Conservation (phyloP, 2,113 vertebrate species). For the Sebastes schlegelii region DNA sequence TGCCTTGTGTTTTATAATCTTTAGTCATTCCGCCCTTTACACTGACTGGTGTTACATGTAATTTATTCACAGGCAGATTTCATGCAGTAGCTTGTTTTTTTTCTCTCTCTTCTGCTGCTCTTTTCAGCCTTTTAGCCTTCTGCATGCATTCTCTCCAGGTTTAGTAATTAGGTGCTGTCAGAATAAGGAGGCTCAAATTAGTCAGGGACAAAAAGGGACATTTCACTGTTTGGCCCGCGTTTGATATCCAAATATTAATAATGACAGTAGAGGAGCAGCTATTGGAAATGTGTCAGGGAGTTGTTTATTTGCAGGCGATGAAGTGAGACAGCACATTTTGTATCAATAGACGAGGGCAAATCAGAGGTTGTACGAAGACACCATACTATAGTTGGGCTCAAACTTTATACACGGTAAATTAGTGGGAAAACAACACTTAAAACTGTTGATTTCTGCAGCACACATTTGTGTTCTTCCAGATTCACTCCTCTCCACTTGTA, state of each 20-base stretch:
- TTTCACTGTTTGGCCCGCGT: constrained; percentile 26
- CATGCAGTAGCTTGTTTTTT: background rate
- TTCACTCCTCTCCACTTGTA: constrained; percentile 26
- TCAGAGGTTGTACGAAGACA: background rate
- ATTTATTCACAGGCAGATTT: constrained; percentile 33
- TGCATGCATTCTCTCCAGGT: constrained; percentile 31
- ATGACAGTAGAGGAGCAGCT: constrained; percentile 25
- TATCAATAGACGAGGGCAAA: background rate
- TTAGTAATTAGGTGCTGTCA: constrained; percentile 59
- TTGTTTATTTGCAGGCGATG: constrained; percentile 29
- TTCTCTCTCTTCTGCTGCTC: constrained; percentile 1
- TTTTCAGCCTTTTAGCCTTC: constrained; percentile 41
- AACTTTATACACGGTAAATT: background rate
- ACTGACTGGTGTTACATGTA: background rate
- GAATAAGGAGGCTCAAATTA: constrained; percentile 40
- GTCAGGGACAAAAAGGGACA: constrained; percentile 15
- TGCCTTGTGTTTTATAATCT: constrained; percentile 27
- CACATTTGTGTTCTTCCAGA: constrained; percentile 21
- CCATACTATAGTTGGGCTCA: background rate
- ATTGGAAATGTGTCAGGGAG: constrained; percentile 10
- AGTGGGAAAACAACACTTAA: background rate
- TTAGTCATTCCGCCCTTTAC: constrained; percentile 5
- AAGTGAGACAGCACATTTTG: background rate
- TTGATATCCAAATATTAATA: constrained; percentile 46
- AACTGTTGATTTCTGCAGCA: background rate